phyloP scores from a whole-genome alignment of 2,113 vertebrate genomes.

The Aptenodytes patagonicus region DNA sequence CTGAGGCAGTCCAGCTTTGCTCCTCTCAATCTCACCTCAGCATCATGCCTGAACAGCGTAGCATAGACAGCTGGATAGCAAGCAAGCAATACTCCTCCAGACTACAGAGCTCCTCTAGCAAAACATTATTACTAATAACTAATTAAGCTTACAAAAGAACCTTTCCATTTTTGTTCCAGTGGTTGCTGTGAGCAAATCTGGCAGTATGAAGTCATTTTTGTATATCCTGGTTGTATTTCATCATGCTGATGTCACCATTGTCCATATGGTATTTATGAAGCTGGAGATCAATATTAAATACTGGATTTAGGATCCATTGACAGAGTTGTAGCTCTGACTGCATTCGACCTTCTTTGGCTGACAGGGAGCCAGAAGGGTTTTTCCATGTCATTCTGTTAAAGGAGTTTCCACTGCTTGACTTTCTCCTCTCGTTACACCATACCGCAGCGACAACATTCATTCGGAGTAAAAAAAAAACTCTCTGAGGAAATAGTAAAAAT shows the following conservation, averaged over 20 bases:
- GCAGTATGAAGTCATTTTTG: neutral
- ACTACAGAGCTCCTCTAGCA: neutral
- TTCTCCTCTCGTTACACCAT: neutral
- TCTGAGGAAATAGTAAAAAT: neutral
- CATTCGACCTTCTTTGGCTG: neutral
- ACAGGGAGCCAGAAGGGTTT: conserved; percentile 61
- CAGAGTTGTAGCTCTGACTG: neutral
- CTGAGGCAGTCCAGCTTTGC: neutral
- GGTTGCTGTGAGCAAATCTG: neutral
- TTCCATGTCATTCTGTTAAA: conserved; percentile 65
- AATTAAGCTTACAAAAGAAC: neutral
- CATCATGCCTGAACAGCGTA: neutral
- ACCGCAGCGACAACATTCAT: fast-evolving
- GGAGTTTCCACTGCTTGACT: conserved; percentile 66
- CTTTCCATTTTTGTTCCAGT: neutral
- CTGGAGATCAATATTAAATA: neutral
- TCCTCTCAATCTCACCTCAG: neutral
- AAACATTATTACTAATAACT: no score
- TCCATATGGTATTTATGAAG: neutral
- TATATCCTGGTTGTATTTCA: neutral
- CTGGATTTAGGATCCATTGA: conserved; percentile 23
- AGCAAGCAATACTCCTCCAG: neutral
- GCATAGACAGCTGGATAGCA: fast-evolving
- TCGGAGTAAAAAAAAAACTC: neutral
- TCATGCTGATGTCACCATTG: neutral